These are phyloP conservation scores for Ridgeia piscesae DNA, from an alignment of 1,140 invertebrate genomes.

Conservation along the genomic window DNA sequence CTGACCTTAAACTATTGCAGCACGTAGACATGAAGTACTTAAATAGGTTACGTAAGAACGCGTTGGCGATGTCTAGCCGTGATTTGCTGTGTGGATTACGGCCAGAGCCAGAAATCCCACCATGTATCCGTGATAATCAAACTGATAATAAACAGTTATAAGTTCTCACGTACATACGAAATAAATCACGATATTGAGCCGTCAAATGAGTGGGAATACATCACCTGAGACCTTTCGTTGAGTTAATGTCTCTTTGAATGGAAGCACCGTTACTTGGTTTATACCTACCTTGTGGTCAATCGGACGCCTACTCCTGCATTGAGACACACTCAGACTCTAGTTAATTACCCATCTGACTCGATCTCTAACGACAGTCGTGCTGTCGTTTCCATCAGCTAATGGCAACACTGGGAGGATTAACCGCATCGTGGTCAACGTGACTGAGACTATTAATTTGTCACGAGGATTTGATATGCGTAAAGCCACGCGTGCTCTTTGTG, in stretches of 20 bases:
- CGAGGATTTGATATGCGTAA: not conserved
- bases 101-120: too few species aligned
- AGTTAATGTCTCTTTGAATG: not conserved
- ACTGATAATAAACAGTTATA: too few species aligned
- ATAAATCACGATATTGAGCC: too few species aligned
- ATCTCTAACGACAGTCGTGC: not conserved
- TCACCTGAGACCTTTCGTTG: not conserved
- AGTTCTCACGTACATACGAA: too few species aligned
- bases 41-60: too few species aligned
- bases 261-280: not conserved
- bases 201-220: too few species aligned
- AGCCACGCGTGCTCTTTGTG: not conserved
- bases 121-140: too few species aligned
- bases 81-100: too few species aligned
- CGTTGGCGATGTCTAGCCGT: not conserved
- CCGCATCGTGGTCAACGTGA: not conserved
- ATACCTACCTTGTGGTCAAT: not conserved
- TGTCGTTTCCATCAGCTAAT: not conserved
- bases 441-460: not conserved
- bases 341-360: not conserved
- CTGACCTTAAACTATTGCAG: too few species aligned
- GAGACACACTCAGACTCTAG: not conserved
- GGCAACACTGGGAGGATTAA: not conserved
- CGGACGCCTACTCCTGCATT: not conserved
- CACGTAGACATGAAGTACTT: too few species aligned